Evolutionary conservation across 92 coral and sea anemone genomes (phyloP).

Genomic region (Zoanthus sociatus): DNA sequence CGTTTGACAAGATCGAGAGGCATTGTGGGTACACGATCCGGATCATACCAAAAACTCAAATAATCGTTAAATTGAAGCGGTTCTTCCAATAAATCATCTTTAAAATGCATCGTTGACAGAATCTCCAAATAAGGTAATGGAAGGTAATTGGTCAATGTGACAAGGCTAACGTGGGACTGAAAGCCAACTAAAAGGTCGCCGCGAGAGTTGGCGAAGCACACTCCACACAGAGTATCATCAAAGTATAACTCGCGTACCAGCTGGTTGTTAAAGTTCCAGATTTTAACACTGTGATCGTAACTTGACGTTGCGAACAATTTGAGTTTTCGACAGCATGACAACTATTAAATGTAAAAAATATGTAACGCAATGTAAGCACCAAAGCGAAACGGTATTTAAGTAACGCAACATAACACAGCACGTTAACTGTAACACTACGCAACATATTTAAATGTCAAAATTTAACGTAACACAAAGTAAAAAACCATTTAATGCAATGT

Average conservation of each 20-base stretch:
- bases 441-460: background rate
- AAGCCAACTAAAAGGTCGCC: slow-evolving; percentile 98
- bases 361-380: background rate
- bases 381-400: background rate
- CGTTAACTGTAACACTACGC: too few relatives aligned
- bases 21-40: slow-evolving; percentile 77
- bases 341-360: slow-evolving; percentile 43
- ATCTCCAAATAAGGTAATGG: slow-evolving; percentile 83
- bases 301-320: slow-evolving; percentile 97
- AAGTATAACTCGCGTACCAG: slow-evolving; percentile 89
- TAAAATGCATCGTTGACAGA: slow-evolving; percentile 82
- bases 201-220: slow-evolving; percentile 95
- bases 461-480: background rate
- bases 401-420: background rate
- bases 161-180: slow-evolving; percentile 94
- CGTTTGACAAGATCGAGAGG: slow-evolving; percentile 84
- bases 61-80: slow-evolving; percentile 91
- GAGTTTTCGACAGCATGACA: slow-evolving; percentile 86
- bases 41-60: slow-evolving; percentile 90
- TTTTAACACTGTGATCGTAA: slow-evolving; percentile 86
- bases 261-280: slow-evolving; percentile 95
- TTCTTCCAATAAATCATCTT: slow-evolving; percentile 82
- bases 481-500: background rate
- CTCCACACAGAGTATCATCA: slow-evolving; percentile 93
- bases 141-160: slow-evolving; percentile 82